A percentile compares a stretch with the other conserved stretches of the same genome.
Evolutionary conservation across 2,797 vertebrate genomes (phyloP).

Genomic region (Champsocephalus gunnari): DNA sequence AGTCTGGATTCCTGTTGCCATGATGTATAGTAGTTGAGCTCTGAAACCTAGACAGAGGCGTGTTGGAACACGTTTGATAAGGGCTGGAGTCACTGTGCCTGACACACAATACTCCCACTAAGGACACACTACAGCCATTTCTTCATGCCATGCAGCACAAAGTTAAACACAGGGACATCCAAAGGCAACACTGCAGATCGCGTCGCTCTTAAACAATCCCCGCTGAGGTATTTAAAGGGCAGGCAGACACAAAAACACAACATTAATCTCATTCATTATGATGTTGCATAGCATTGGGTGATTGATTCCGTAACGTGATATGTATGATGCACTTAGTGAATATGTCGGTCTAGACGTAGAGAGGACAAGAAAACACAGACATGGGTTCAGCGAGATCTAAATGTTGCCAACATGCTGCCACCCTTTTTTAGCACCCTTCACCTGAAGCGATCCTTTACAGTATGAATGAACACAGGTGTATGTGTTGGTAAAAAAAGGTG

Average conservation of each 20-base stretch:
- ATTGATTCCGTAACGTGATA: slow-evolving; percentile 62
- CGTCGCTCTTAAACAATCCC: slow-evolving; percentile 33
- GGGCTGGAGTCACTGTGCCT: slow-evolving; percentile 52
- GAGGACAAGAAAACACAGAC: slow-evolving; percentile 41
- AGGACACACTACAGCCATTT: slow-evolving; percentile 62
- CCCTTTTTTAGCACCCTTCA: slow-evolving; percentile 45
- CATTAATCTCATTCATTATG: slow-evolving; percentile 48
- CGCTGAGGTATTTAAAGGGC: slow-evolving; percentile 21
- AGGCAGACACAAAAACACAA: slow-evolving; percentile 42
- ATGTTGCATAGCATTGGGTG: slow-evolving; percentile 30
- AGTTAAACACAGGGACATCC: slow-evolving; percentile 57
- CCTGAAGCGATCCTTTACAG: slow-evolving; percentile 36
- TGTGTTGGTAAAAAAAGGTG: slow-evolving; percentile 48
- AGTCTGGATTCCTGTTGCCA: slow-evolving; percentile 56
- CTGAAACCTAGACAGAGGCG: slow-evolving; percentile 59
- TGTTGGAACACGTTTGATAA: slow-evolving; percentile 75
- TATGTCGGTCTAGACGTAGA: slow-evolving; percentile 63
- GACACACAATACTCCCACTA: slow-evolving; percentile 53
- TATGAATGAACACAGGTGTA: slow-evolving; percentile 67
- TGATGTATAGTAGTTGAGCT: slow-evolving; percentile 48
- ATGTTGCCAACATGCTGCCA: slow-evolving; percentile 31
- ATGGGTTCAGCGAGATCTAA: slow-evolving; percentile 16
- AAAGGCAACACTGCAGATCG: slow-evolving; percentile 25
- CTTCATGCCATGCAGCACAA: slow-evolving; percentile 46
- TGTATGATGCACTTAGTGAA: slow-evolving; percentile 28